These are phyloP conservation scores for Heliconius ethilla DNA, from an alignment of 2,888 invertebrate genomes.

Conservation along the genomic window DNA sequence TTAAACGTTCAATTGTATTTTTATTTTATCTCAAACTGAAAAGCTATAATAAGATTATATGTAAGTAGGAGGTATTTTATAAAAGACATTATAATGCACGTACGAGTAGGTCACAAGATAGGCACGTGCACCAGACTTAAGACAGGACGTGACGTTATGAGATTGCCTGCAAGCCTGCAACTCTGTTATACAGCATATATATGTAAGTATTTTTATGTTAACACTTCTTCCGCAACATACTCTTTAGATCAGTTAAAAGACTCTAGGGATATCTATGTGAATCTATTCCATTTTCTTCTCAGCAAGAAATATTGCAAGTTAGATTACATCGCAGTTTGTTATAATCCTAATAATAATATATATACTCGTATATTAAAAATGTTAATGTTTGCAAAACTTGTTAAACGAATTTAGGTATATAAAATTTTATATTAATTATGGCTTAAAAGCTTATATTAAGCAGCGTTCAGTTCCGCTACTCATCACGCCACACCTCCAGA, in stretches of 20 bases:
- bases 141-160: constrained; percentile 6
- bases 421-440: too few relatives aligned
- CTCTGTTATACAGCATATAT: neutral
- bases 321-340: neutral
- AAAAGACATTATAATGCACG: neutral
- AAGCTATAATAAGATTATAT: neutral
- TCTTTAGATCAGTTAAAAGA: neutral
- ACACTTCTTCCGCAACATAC: neutral
- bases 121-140: neutral
- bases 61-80: neutral
- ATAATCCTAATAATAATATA: too few relatives aligned
- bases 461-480: too few relatives aligned
- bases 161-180: neutral
- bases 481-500: too few relatives aligned
- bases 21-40: neutral
- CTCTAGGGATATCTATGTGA: neutral
- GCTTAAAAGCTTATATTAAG: too few relatives aligned
- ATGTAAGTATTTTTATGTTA: neutral
- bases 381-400: too few relatives aligned
- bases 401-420: too few relatives aligned
- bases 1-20: neutral
- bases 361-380: too few relatives aligned
- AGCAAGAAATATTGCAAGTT: neutral
- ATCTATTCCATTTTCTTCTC: neutral
- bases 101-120: neutral